Evolutionary conservation across 2,888 invertebrate species (phyloP), one percentile per base, ranked within the genome.

Genomic region (Encarsia formosa): DNA sequence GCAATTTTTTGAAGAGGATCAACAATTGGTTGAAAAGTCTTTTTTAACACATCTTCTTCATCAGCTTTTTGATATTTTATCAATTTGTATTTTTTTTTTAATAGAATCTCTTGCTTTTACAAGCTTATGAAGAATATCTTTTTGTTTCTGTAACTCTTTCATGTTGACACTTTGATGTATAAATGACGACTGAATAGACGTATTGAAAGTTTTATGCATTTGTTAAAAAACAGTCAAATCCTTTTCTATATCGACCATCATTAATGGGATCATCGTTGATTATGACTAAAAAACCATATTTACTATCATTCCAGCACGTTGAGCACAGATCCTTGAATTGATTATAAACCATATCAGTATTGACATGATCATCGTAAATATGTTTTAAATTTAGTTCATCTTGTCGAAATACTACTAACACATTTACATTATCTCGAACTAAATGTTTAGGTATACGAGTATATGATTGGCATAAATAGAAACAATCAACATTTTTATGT

Each of bases 311-410:
- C 43, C n/a, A n/a, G n/a, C n/a, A n/a, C n/a, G n/a, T n/a, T n/a
- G n/a, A n/a, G n/a, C n/a, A n/a, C n/a, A n/a, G n/a, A n/a, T n/a
- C n/a, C n/a, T n/a, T n/a, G n/a, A n/a, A n/a, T n/a, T n/a, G n/a
- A n/a, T n/a, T n/a, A 18, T 16, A 42, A 5, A 35, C 18, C 49
- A 49, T 49, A 16, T 49, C 35, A 3, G 46, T 50, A 31, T 55
- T 57, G 1, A 57, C 52, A 43, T 59, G 51, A 38, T 59, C 56
- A 35, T 50, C 37, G 15, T 54, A 56, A 13, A 59, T n/a, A 23
- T 54, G 49, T 20, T 26, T 48, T 11, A 54, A 13, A 45, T 50
- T 54, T 18, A 40, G 4, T 19, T 45, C 49, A 46, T 50, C 48
- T 29, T 55, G 51, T 15, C 35, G 31, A 38, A 55, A 52, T 5